A percentile compares a stretch with the other conserved stretches of the same genome.
These are phyloP conservation scores for Thymallus thymallus DNA, from an alignment of 2,113 vertebrate species.

Conservation along the genomic window DNA sequence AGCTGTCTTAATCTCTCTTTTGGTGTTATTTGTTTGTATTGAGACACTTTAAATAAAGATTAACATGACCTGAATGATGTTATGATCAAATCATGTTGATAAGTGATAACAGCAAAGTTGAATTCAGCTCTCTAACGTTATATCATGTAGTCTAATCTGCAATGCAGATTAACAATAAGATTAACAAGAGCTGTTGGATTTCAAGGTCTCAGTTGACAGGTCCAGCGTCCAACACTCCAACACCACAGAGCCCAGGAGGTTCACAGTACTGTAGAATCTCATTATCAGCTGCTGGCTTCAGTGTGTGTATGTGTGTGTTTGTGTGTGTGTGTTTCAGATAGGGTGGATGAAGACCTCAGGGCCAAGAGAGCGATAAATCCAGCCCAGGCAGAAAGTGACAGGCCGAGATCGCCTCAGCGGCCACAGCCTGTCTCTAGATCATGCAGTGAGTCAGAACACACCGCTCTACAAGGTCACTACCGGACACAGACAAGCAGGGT, in stretches of 20 bases:
- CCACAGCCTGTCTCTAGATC: not conserved
- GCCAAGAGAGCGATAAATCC: constrained; percentile 3
- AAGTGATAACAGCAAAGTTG: not conserved
- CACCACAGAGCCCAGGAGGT: constrained; percentile 8
- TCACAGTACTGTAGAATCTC: constrained; percentile 30
- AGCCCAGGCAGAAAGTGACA: constrained; percentile 15
- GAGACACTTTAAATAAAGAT: not conserved
- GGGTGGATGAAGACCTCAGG: constrained; percentile 17
- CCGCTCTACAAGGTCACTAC: not conserved
- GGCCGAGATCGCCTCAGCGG: constrained; percentile 4
- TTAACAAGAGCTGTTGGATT: not conserved
- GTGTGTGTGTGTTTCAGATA: constrained; percentile 16
- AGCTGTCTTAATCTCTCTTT: too few relatives aligned
- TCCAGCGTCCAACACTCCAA: constrained; percentile 4
- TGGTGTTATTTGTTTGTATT: not conserved
- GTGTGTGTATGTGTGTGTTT: not conserved
- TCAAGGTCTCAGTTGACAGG: not conserved
- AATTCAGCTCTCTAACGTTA: not conserved
- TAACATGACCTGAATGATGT: not conserved
- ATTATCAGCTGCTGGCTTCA: constrained; percentile 39
- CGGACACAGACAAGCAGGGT: constrained; percentile 7
- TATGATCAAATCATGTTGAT: not conserved
- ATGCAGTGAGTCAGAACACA: constrained; percentile 4
- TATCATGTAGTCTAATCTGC: not conserved
- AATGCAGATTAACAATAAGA: not conserved